Percentiles rank a stretch among this genome's conserved stretches.
Conservation (phyloP, 2,113 vertebrate species). For the Grammomys surdaster region DNA sequence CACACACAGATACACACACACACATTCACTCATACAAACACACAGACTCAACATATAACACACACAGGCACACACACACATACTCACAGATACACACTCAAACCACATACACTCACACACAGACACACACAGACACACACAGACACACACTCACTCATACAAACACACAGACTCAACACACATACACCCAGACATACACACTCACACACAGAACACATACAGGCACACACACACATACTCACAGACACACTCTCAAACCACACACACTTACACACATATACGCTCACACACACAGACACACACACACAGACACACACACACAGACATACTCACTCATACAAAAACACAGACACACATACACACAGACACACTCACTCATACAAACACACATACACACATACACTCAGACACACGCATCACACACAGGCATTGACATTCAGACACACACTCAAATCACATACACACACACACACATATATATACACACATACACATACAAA, state of each 20-base stretch:
- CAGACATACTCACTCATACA: no score
- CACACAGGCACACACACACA: no score
- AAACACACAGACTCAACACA: neutral
- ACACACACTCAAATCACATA: no score
- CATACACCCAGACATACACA: neutral
- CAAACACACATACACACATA: neutral
- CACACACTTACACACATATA: neutral
- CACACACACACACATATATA: fast-evolving
- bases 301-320: no score
- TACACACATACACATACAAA: neutral
- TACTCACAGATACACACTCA: no score
- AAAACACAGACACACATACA: neutral
- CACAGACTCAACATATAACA: neutral
- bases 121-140: neutral
- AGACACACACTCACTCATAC: no score
- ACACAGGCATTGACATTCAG: no score
- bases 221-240: neutral
- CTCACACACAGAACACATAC: neutral
- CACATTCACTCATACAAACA: neutral
- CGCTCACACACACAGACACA: neutral
- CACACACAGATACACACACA: neutral
- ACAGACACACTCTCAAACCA: no score
- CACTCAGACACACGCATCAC: neutral
- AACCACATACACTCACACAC: no score
- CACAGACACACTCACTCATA: neutral